Conservation (phyloP, 2,113 vertebrate genomes). For the Hippocampus guttulatus region DNA sequence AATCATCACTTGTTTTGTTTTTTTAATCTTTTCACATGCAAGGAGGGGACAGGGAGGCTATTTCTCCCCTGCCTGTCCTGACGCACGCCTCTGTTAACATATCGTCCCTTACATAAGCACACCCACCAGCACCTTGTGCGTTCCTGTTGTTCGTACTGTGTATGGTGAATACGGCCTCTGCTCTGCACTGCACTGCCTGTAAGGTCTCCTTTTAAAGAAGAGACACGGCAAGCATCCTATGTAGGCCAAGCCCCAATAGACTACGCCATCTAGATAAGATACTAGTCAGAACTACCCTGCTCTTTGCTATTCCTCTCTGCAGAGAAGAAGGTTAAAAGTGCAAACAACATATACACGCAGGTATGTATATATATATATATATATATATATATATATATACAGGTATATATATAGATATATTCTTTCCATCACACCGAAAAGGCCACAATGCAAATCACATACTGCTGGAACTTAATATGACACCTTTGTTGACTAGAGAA, state of each 20-base stretch:
- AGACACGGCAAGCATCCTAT: slow-evolving; percentile 50
- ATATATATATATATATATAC: background rate
- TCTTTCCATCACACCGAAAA: background rate
- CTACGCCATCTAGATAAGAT: slow-evolving; percentile 66
- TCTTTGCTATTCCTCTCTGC: slow-evolving; percentile 26
- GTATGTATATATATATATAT: background rate
- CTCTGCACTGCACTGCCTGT: slow-evolving; percentile 38
- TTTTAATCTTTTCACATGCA: too few species aligned
- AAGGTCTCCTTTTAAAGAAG: slow-evolving; percentile 54
- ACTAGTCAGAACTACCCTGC: slow-evolving; percentile 40
- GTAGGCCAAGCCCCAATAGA: slow-evolving; percentile 70
- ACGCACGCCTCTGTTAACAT: background rate
- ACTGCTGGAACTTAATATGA: background rate
- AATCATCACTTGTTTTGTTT: too few species aligned
- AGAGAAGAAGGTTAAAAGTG: slow-evolving; percentile 42
- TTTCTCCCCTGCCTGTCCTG: too few species aligned
- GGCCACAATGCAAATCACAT: background rate
- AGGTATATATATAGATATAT: background rate
- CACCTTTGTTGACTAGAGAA: background rate
- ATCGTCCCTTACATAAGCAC: slow-evolving; percentile 21
- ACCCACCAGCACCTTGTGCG: slow-evolving; percentile 36
- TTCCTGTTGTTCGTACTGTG: slow-evolving; percentile 48
- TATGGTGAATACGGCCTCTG: slow-evolving; percentile 39
- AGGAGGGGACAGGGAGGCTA: too few species aligned
- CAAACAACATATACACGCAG: slow-evolving; percentile 20